Base-by-base conservation (phyloP, 1,140 invertebrate species). In the silkworm (Bombyx mori) region DNA sequence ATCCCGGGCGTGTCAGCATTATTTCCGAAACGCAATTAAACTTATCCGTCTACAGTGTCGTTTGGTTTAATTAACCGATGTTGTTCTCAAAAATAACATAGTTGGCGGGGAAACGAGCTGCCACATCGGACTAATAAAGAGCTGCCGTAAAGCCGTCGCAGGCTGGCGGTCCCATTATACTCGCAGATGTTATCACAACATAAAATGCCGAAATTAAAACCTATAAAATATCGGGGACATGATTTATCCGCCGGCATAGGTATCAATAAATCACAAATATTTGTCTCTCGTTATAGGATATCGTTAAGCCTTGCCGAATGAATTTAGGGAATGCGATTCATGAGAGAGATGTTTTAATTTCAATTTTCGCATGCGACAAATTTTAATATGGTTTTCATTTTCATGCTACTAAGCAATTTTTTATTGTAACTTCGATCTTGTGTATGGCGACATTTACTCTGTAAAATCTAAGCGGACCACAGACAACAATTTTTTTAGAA, bases 171-270 rank as follows among this genome's bases (percentile, higher is more conserved):
- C 62, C 68, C 73, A 73, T 81, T 76, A 79, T 64, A 58, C 57
- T 68, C 67, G 50, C 78, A 77, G 75, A 76, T 81, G 78, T 79
- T 81, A 79, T 79, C 78, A 76, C 75, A 66, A 81, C 73, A 76
- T 81, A 81, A 81, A 81, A 79, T 63, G 65, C 72, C 78, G 62
- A 81, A 81, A 81, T 81, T 81, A 81, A 81, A 81, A 79, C 73
- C 75, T 71, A 79, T 81, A 81, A 81, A 81, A 77, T 76, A 79
- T 74, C 68, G 71, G 68, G 67, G 58, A 63, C 72, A 66, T 77
- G 73, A 75, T 75, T 74, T 75, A 77, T 46, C 64, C 63, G 56
- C 58, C 65, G 60, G 56, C 66, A 18, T 18, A 18, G 12, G 64
- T 71, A 67, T 52, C 26, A 63, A 70, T 72, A 63, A 57, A 54